Base-by-base conservation (phyloP, 1,140 invertebrate genomes). In the Drosophila obscura region DNA sequence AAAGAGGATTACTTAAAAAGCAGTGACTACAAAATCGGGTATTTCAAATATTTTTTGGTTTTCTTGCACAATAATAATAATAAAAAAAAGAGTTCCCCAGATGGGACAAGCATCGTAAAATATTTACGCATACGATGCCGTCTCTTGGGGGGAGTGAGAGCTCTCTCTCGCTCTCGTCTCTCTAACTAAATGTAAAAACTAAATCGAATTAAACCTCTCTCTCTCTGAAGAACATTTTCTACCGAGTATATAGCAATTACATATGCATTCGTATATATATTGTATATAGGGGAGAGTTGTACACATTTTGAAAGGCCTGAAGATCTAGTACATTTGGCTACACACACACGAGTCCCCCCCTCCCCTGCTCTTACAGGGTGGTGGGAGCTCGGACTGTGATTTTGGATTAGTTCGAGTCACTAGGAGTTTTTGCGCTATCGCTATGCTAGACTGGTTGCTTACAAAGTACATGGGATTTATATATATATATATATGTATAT, bases 291-390 rank as follows among this genome's bases (percentile, higher is more conserved):
- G 52, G 73, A 64, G 64, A 65, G 65, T 85, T 85, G 77, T 85
- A 87, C 82, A 85, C 65, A 64, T 49, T 55, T 55, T 66, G 67
- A 87, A 85, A 85, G 82, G 81, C 81, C 78, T 78, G 82, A 74
- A 55, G 76, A 83, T 77, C 67, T 52, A 81, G 80, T 88, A 87
- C 67, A 87, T 87, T 87, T 87, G 83, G 83, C 83, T 87, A 87
- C 83, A 80, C 75, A 79, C 73, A 79, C 73, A 31, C 61, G 19
- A 22, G 19, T 7, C 4, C 16, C 15, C 57, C 22, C 3, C 22
- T 4, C 39, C 52, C 57, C 71, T 5, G 35, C 50, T 53, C 3
- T 39, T 1, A 11, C 31, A 35, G 31, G 35, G 35, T 4, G 35
- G 35, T 0, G 5, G 26, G 1, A 6, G 26, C 35, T 39, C 74